Evolutionary conservation across 2,888 invertebrate species (phyloP).

Genomic region (Megaustenia siamemsis): DNA sequence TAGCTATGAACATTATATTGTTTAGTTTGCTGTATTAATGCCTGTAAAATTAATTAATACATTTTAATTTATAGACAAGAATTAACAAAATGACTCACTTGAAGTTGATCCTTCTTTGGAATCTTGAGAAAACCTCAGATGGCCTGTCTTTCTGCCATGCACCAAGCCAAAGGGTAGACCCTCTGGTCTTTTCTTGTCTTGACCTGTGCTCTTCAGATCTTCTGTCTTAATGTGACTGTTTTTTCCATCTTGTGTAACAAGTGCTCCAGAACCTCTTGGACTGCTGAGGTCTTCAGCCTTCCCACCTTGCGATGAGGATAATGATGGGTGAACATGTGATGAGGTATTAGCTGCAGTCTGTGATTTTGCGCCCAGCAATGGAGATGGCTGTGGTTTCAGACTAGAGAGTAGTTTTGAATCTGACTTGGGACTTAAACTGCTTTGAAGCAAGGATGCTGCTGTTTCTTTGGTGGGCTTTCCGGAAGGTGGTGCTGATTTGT

Average conservation of each 20-base stretch:
- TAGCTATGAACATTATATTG: too few relatives aligned
- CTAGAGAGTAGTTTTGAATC: slow-evolving; percentile 13
- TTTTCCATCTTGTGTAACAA: neutral
- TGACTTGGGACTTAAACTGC: slow-evolving; percentile 1
- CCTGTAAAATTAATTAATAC: too few relatives aligned
- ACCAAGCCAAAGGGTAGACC: slow-evolving; percentile 57
- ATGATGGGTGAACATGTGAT: neutral
- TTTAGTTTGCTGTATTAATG: too few relatives aligned
- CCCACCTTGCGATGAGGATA: neutral
- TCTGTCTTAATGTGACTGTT: neutral
- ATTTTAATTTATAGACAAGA: too few relatives aligned
- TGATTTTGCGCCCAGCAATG: neutral
- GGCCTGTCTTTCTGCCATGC: slow-evolving; percentile 57
- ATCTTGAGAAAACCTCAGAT: slow-evolving; percentile 64
- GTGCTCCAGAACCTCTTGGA: neutral
- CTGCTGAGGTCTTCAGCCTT: slow-evolving; percentile 11
- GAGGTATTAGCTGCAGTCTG: neutral
- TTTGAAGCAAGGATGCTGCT: slow-evolving; percentile 58
- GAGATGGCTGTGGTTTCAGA: slow-evolving; percentile 15
- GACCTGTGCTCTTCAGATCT: slow-evolving; percentile 52
- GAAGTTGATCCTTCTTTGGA: slow-evolving; percentile 51
- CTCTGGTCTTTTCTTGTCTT: slow-evolving; percentile 60
- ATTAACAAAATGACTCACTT: slow-evolving; percentile 25
- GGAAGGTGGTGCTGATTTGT: slow-evolving; percentile 38
- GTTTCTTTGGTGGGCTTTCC: slow-evolving; percentile 53